These are phyloP conservation scores for Hymenochirus boettgeri DNA, from an alignment of 2,113 vertebrate genomes.

Conservation along the genomic window DNA sequence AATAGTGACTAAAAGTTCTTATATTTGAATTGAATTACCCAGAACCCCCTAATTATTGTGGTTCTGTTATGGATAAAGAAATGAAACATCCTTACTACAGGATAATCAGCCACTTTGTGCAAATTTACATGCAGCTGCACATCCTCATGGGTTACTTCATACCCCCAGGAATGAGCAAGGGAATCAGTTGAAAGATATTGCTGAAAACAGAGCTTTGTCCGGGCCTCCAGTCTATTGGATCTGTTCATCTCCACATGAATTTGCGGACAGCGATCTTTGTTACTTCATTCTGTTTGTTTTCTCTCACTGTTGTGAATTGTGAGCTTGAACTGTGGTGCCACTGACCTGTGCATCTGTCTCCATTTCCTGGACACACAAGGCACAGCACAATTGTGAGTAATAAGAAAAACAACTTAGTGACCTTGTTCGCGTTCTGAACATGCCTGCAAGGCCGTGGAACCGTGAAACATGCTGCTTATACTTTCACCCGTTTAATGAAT, in stretches of 20 bases:
- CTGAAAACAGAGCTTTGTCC: neutral
- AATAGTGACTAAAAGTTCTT: no score
- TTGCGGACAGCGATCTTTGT: conserved; percentile 51
- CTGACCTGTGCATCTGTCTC: conserved; percentile 55
- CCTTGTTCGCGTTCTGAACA: neutral
- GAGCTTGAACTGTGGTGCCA: conserved; percentile 18
- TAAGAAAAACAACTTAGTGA: conserved; percentile 43
- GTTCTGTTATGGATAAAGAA: no score
- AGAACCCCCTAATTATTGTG: no score
- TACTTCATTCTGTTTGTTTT: neutral
- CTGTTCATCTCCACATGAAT: neutral
- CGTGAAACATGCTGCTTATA: no score
- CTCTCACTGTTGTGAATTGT: neutral
- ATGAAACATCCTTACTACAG: no score
- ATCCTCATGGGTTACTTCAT: neutral
- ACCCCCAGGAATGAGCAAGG: neutral
- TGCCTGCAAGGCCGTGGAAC: conserved; percentile 12
- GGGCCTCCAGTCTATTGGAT: neutral
- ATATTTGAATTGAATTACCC: no score
- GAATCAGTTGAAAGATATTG: accelerated
- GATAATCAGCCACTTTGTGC: conserved; percentile 8
- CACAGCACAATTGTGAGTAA: conserved; percentile 42
- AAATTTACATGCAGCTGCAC: conserved; percentile 10
- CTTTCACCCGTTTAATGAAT: no score
- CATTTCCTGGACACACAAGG: conserved; percentile 32